Evolutionary conservation across 2,797 vertebrate species (phyloP), one percentile per base, ranked within the genome.

Genomic region (Dendrocincla fuliginosa): DNA sequence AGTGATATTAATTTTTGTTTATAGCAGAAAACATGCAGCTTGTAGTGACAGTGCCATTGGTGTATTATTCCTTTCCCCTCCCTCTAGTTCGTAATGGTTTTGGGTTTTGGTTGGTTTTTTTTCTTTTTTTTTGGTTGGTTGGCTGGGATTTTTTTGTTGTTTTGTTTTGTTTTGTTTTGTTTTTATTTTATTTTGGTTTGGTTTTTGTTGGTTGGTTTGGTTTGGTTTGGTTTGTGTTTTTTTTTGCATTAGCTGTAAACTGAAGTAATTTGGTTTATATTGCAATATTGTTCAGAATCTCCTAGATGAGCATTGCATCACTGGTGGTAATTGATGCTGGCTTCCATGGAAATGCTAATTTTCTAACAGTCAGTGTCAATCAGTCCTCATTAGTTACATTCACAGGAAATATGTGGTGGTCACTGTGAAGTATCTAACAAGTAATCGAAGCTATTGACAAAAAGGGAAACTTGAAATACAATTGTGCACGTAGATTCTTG

Each of bases 311-410:
- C 61, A 79, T 81, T 80, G 47, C 30, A 27, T 89, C 37, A 20
- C 6, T 96, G 93, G 94, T 6, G 33, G 46, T 94, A 97, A 97
- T 95, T 94, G 81, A 95, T 92, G 57, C n/a, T 97, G 95, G 78
- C 97, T 96, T 86, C 92, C 65, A 89, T 78, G 84, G 78, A 97
- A 97, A 97, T 96, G 90, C 7, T 94, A 92, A 96, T 97, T 97
- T 97, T 70, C 60, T 93, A 96, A 50, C 84, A 92, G 86, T 77
- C 78, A 69, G 14, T 97, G 96, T 95, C 93, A 93, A 88, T 97
- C 84, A 79, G 70, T 79, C 16, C 3, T 76, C 41, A 18, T 79
- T 74, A 91, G 78, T 93, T 95, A 71, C 4, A 7, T 56, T 76
- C 56, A 75, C 37, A 90, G 71, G 64, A 75, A 95, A 39, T 94